Base-by-base conservation (phyloP, 2,888 invertebrate genomes). In the Catocala sponsa region DNA sequence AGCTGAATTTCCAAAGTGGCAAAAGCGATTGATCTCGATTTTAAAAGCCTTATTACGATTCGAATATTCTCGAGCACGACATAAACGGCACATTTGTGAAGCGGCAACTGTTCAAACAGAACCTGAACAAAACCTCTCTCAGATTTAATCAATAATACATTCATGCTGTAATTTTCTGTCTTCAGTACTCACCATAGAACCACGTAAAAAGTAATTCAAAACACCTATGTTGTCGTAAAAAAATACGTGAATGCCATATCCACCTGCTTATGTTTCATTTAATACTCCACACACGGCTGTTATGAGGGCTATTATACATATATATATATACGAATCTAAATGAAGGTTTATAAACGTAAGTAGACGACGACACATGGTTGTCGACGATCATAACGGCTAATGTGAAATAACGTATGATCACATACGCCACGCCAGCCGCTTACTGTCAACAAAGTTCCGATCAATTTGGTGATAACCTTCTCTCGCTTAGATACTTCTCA, bases 401-500 rank as follows among this genome's bases (percentile, higher is more conserved):
- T 55, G 55, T 46, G 38, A 11, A 15, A 38, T 50, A 66, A 48
- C 55, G 54, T 43, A 48, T 61, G 59, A 67, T 59, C 58, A 62
- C 52, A 43, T 55, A 57, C 47, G 58, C 58, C 53, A 63, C 44
- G 56, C 59, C 55, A 67, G 57, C 43, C 32, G 57, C 56, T 54
- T 55, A 57, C 56, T 63, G 64, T 60, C 71, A 67, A 70, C 70
- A 68, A 48, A 62, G 57, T 74, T 65, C 65, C 67, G 68, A 79
- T 74, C 71, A 72, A 74, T 80, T 80, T 72, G 11, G n/a, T 60
- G 78, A 73, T 79, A 74, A 55, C 35, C 35, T 38, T 63, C 12
- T 35, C 32, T 59, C 62, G 54, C 56, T 51, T 48, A 55, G 53
- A 50, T 51, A 53, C 68, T 60, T 64, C 12, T 12, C 32, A 7